These are phyloP conservation scores for Chloroclystis v-ata DNA, from an alignment of 2,888 invertebrate species.

Conservation along the genomic window DNA sequence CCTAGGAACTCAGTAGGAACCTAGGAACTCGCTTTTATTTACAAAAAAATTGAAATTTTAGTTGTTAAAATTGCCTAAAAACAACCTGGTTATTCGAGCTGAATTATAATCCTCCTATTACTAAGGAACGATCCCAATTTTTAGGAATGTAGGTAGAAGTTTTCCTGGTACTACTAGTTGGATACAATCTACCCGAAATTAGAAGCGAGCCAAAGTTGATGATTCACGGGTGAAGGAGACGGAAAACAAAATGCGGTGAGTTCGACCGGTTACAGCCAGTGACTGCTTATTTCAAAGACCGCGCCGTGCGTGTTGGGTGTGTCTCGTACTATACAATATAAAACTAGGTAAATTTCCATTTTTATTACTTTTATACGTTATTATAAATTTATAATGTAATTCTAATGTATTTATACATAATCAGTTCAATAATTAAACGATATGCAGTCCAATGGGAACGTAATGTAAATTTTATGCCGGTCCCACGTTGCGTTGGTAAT, in stretches of 20 bases:
- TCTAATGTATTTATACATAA: not conserved
- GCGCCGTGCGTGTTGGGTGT: slow-evolving; percentile 61
- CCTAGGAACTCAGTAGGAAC: too few relatives aligned
- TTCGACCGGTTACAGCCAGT: slow-evolving; percentile 51
- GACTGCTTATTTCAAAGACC: slow-evolving; percentile 64
- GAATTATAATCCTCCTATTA: too few relatives aligned
- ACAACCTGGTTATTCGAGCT: too few relatives aligned
- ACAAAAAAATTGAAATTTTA: too few relatives aligned
- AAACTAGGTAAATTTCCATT: slow-evolving; percentile 55
- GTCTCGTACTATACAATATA: slow-evolving; percentile 42
- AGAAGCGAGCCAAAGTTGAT: slow-evolving; percentile 43
- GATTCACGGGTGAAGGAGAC: slow-evolving; percentile 55
- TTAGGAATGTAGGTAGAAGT: too few relatives aligned
- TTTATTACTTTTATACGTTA: slow-evolving; percentile 15
- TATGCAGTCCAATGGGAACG: not conserved
- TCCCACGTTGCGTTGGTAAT: slow-evolving; percentile 20
- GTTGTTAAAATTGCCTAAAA: too few relatives aligned
- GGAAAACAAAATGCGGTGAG: slow-evolving; percentile 58
- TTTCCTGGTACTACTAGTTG: too few relatives aligned
- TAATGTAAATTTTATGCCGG: not conserved
- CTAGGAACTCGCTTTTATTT: too few relatives aligned
- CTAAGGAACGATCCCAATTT: too few relatives aligned
- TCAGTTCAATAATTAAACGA: not conserved
- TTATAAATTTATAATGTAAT: slow-evolving; percentile 1
- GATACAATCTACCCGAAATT: not conserved